These are phyloP conservation scores for Zelleria hepariella DNA, from an alignment of 2,888 invertebrate species.

Conservation along the genomic window DNA sequence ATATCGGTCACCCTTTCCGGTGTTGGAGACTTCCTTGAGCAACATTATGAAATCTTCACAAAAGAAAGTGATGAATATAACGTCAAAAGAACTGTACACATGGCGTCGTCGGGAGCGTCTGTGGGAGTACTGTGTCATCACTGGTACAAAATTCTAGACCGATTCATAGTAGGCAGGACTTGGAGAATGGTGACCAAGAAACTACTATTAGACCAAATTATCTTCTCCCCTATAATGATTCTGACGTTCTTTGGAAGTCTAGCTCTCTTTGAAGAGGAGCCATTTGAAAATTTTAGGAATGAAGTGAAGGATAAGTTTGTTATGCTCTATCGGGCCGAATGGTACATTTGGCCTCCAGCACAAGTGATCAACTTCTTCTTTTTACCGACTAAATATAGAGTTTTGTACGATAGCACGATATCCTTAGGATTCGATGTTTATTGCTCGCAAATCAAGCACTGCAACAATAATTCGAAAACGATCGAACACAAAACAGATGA, in stretches of 20 bases:
- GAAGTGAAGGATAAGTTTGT: conserved; percentile 83
- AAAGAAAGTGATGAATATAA: conserved; percentile 75
- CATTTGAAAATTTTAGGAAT: conserved; percentile 73
- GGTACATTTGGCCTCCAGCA: conserved; percentile 95
- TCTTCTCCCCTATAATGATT: conserved; percentile 89
- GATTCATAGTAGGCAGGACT: conserved; percentile 79
- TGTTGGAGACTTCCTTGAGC: conserved; percentile 86
- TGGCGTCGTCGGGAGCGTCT: conserved; percentile 84
- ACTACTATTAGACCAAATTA: conserved; percentile 85
- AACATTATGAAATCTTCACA: conserved; percentile 81
- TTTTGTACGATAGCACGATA: conserved; percentile 90
- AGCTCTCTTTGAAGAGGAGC: conserved; percentile 79
- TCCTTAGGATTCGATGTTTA: conserved; percentile 92
- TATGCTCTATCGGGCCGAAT: conserved; percentile 88
- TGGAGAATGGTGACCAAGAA: conserved; percentile 81
- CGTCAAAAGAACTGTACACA: conserved; percentile 77
- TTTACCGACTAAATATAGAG: conserved; percentile 86
- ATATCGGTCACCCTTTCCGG: conserved; percentile 85
- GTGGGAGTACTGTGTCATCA: conserved; percentile 88
- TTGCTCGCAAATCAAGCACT: conserved; percentile 87
- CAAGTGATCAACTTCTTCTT: conserved; percentile 94
- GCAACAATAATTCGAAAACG: conserved; percentile 49
- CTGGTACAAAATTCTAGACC: conserved; percentile 90
- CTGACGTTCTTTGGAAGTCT: conserved; percentile 85
- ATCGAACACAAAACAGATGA: background rate